Evolutionary conservation across 1,140 invertebrate genomes (phyloP), one percentile per base, ranked within the genome.

Genomic region (Bilobella aurantiaca): DNA sequence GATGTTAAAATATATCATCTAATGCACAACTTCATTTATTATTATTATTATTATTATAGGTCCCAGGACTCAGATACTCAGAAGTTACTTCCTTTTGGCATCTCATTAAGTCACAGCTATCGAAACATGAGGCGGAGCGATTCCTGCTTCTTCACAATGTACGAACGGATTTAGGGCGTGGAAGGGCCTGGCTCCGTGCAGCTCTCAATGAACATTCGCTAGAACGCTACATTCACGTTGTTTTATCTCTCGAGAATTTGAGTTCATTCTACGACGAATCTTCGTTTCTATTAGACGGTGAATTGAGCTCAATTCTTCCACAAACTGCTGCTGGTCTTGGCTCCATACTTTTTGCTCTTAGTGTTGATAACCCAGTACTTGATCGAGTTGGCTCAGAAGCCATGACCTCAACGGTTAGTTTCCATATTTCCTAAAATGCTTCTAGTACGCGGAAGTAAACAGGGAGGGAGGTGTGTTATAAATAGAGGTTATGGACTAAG

Each of bases 341-440:
- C 67, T 87, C 89, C 42, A 87, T 95, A 75, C 81, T 94, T 69
- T 96, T 96, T 81, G 92, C 92, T 28, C 86, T 95, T 74, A 89
- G 84, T 73, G 89, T 93, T 70, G 91, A 95, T 76, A 90, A 89
- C 78, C 78, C 84, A 62, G 87, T 89, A 75, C 79, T 94, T 16
- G 66, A 68, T 37, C 63, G 46, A 30, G 27, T 62, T 29, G 53
- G 59, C 14, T 2, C 12, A 14, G 23, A 23, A 8, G 21, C 29
- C 3, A 60, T 62, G 62, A 46, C 42, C 8, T 58, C 63, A 64
- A 25, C 0, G 25, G 31, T 56, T 49, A 60, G 42, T 14, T 25
- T 53, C 21, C 47, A 46, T 12, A 21, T 3, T n/a, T n/a, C n/a
- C n/a, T n/a, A n/a, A n/a, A n/a, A n/a, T n/a, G n/a, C n/a, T n/a